A percentile compares a stretch with the other conserved stretches of the same genome.
These are phyloP conservation scores for Drosophila testacea DNA, from an alignment of 2,888 invertebrate genomes.

Conservation along the genomic window DNA sequence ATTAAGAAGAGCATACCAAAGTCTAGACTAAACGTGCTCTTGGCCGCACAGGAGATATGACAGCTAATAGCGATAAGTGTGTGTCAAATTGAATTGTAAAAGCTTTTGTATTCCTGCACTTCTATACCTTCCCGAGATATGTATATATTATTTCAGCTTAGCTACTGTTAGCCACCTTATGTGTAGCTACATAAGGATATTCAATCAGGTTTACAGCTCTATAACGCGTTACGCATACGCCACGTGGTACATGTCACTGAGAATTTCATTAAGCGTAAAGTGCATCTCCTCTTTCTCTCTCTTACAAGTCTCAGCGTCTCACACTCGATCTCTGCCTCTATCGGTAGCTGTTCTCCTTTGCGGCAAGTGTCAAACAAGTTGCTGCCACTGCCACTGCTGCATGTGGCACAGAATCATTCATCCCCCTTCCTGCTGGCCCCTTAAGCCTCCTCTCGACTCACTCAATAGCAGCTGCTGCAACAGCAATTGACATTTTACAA, in stretches of 20 bases:
- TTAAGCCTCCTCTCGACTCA: neutral
- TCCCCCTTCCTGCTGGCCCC: neutral
- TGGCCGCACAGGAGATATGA: neutral
- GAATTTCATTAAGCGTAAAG: conserved; percentile 73
- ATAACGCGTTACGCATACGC: conserved; percentile 61
- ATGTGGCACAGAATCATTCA: conserved; percentile 59
- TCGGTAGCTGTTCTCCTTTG: conserved; percentile 31
- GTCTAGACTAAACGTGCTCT: neutral
- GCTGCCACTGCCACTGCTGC: conserved; percentile 39
- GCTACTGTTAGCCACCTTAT: conserved; percentile 1
- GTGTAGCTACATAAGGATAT: conserved; percentile 10
- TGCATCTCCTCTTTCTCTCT: conserved; percentile 33
- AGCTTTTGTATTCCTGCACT: neutral
- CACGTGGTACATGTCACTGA: conserved; percentile 55
- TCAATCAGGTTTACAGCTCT: conserved; percentile 31
- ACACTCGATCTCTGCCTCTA: neutral
- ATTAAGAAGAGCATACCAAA: too few relatives aligned
- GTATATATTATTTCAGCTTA: conserved; percentile 1
- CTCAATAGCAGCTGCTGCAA: conserved; percentile 31
- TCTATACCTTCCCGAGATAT: neutral
- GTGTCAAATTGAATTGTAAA: conserved; percentile 10
- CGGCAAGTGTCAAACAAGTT: conserved; percentile 70
- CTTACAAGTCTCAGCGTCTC: neutral
- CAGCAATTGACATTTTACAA: conserved; percentile 80
- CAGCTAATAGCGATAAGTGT: conserved; percentile 4